Percentiles rank a stretch among this genome's conserved stretches.
These are phyloP conservation scores for Pachyuromys duprasi DNA, from an alignment of 2,797 vertebrate genomes.

Conservation along the genomic window DNA sequence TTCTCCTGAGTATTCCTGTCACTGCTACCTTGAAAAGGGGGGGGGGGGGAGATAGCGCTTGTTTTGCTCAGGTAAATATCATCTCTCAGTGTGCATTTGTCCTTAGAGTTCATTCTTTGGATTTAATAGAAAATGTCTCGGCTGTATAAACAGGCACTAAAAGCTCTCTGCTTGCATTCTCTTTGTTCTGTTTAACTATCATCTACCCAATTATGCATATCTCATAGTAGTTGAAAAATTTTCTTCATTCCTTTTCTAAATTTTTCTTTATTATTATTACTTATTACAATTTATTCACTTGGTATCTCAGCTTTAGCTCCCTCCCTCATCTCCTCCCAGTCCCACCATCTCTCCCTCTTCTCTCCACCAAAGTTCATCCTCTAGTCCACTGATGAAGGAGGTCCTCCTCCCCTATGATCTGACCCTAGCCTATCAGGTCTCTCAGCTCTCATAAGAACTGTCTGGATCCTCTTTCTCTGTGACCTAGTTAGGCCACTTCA, in stretches of 20 bases:
- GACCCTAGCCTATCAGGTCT: too few relatives aligned
- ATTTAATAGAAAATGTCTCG: slow-evolving; percentile 2
- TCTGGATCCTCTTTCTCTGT: too few relatives aligned
- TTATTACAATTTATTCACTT: too few relatives aligned
- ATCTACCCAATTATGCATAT: neutral
- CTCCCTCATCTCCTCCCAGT: too few relatives aligned
- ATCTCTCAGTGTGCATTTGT: neutral
- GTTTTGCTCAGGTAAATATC: neutral
- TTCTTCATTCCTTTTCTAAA: neutral
- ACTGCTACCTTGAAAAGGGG: neutral
- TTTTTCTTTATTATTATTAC: too few relatives aligned
- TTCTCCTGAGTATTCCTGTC: neutral
- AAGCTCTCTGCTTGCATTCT: neutral
- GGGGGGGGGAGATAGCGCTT: fast-evolving
- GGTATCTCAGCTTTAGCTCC: too few relatives aligned
- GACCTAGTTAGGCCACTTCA: too few relatives aligned
- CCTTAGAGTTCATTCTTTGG: neutral
- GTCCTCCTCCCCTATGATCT: too few relatives aligned
- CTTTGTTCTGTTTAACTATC: slow-evolving; percentile 22
- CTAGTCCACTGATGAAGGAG: too few relatives aligned
- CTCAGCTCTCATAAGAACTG: too few relatives aligned
- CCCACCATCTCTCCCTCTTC: too few relatives aligned
- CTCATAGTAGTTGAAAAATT: neutral
- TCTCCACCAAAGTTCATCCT: too few relatives aligned
- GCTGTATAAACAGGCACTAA: neutral